Percentiles rank a stretch among this genome's conserved stretches.
phyloP scores from a whole-genome alignment of 2,888 invertebrate species.

The Ernsta delagoae region DNA sequence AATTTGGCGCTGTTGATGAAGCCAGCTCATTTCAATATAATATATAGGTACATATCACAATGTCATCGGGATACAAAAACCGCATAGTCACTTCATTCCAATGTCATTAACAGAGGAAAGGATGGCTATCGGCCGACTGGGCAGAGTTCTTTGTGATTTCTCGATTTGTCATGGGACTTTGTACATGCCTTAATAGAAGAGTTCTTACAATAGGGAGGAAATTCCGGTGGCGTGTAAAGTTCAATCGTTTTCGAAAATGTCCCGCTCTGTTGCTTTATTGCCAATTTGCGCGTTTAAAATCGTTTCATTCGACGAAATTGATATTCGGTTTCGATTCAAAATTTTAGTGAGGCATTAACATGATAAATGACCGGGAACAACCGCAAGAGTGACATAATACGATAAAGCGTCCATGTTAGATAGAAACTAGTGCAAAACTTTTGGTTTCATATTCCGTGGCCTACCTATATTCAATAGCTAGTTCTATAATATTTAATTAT shows the following conservation, averaged over 20 bases:
- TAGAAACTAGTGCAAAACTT: background rate
- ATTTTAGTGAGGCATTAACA: constrained; percentile 30
- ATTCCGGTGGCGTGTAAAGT: constrained; percentile 54
- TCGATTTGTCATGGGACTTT: constrained; percentile 62
- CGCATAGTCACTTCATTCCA: constrained; percentile 42
- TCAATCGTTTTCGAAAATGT: constrained; percentile 65
- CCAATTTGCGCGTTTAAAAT: constrained; percentile 41
- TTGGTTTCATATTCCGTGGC: background rate
- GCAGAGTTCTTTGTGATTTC: constrained; percentile 59
- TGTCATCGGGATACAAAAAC: constrained; percentile 32
- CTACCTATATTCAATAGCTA: background rate
- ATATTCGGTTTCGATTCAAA: constrained; percentile 30
- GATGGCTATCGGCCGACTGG: constrained; percentile 45
- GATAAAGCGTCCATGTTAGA: constrained; percentile 12
- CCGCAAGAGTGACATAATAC: constrained; percentile 14
- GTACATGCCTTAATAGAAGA: constrained; percentile 60
- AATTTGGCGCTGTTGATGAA: background rate
- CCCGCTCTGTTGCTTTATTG: constrained; percentile 45
- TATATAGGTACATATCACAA: constrained; percentile 5
- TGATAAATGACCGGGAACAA: constrained; percentile 16
- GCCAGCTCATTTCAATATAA: constrained; percentile 15
- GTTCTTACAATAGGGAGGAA: constrained; percentile 71
- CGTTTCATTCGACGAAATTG: constrained; percentile 31
- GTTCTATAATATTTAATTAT: background rate
- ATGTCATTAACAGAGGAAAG: constrained; percentile 35